Evolutionary conservation across 2,113 vertebrate species (phyloP), one percentile per base, ranked within the genome.

Genomic region (Mixornis gularis): DNA sequence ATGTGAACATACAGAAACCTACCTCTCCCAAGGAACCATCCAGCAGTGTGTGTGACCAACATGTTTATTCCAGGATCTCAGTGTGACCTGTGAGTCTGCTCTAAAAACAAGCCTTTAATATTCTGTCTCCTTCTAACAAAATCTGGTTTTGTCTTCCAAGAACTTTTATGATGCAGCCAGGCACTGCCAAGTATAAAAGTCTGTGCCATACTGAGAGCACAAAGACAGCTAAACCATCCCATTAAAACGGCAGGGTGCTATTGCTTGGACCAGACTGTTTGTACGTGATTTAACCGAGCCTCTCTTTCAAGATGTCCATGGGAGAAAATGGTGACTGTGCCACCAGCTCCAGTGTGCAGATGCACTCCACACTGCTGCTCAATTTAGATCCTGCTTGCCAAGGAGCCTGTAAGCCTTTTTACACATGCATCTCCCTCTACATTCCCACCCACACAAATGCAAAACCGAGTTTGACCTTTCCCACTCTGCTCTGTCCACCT

Each of bases 381-480:
- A 73, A 7, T 91, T 95, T 94, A 94, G 81, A 82, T 69, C 46
- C 70, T 43, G 64, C 83, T 78, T 86, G 68, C 43, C 52, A 68
- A 12, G 7, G 44, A 77, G 68, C 40, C 49, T 38, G 25, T 29
- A 48, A 92, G 69, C 36, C 82, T 59, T 78, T 60, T 56, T 51
- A 82, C 51, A 91, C n/a, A 9, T 44, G 26, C n/a, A 79, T 71
- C 64, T 56, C 74, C 51, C 63, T 83, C 82, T 80, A 32, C 52
- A 86, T 90, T 90, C 79, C 94, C 77, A 93, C 90, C 88, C 85
- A 94, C 94, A 78, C 79, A 92, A 92, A 70, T 22, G 30, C 60
- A 92, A 92, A 96, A 43, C 76, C 0, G 5, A 21, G 90, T 32
- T 68, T 94, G 90, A 92, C 92, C 88, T 95, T 87, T 74, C 74